Percentiles rank a stretch among this genome's conserved stretches.
Evolutionary conservation across 2,888 invertebrate genomes (phyloP).

Genomic region (Itoplectis maculator): DNA sequence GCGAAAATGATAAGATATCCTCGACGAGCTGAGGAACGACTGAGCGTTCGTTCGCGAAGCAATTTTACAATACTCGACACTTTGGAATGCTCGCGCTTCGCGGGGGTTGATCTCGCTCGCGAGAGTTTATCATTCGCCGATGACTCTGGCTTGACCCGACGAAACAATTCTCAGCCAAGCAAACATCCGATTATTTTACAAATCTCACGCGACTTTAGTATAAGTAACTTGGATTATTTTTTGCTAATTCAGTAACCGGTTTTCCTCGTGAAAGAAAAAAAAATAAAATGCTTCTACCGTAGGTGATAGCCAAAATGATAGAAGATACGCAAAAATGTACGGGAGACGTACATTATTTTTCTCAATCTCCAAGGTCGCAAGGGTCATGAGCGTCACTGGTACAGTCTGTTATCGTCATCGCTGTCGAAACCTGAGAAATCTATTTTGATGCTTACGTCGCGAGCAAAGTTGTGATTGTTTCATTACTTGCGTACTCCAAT

Average conservation of each 20-base stretch:
- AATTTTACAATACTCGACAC: slow-evolving; percentile 8
- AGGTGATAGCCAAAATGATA: too few species aligned
- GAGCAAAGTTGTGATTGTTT: background rate
- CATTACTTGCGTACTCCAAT: background rate
- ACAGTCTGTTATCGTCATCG: slow-evolving; percentile 35
- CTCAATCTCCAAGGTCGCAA: background rate
- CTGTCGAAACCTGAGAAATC: slow-evolving; percentile 44
- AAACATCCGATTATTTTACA: slow-evolving; percentile 15
- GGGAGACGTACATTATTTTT: background rate
- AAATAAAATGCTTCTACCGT: too few species aligned
- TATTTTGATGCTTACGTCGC: background rate
- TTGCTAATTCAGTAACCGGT: background rate
- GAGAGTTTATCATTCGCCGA: slow-evolving; percentile 49
- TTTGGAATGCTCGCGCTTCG: background rate
- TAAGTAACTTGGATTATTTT: slow-evolving; percentile 3
- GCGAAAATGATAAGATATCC: background rate
- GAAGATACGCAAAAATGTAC: too few species aligned
- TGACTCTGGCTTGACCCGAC: slow-evolving; percentile 32
- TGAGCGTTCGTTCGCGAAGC: background rate
- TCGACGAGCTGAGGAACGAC: background rate
- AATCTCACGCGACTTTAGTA: background rate
- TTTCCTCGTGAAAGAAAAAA: background rate
- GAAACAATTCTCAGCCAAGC: slow-evolving; percentile 40
- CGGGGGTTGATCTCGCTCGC: slow-evolving; percentile 38
- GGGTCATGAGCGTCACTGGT: slow-evolving; percentile 44